Evolutionary conservation across 2,888 invertebrate genomes (phyloP).

Genomic region (Drosophila fungiperda): DNA sequence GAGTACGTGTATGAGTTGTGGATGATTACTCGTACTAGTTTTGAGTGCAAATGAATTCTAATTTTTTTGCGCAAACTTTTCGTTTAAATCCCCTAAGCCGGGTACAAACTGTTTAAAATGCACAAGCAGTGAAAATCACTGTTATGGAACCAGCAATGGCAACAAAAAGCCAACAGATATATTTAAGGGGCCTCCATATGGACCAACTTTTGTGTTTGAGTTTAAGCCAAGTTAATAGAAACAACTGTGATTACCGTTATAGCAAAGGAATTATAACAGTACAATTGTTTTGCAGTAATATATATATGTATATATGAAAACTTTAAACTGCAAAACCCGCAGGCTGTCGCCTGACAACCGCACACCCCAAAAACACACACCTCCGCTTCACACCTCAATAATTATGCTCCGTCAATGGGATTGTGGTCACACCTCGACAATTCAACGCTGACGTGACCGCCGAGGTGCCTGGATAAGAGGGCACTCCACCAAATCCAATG

Average conservation of each 20-base stretch:
- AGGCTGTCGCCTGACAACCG: slow-evolving; percentile 6
- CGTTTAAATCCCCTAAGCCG: slow-evolving; percentile 33
- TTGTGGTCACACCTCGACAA: slow-evolving; percentile 55
- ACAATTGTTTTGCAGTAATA: slow-evolving; percentile 2
- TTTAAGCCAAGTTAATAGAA: slow-evolving; percentile 9
- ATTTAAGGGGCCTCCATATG: slow-evolving; percentile 7
- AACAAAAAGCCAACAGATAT: slow-evolving; percentile 17
- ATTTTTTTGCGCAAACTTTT: slow-evolving; percentile 72
- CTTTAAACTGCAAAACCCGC: slow-evolving; percentile 3
- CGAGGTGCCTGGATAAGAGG: neutral
- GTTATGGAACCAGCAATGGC: slow-evolving; percentile 11
- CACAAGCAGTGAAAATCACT: slow-evolving; percentile 34
- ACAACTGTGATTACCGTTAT: slow-evolving; percentile 4
- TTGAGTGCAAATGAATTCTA: slow-evolving; percentile 75
- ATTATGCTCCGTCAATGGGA: slow-evolving; percentile 59
- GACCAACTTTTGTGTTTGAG: slow-evolving; percentile 13
- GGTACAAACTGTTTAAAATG: slow-evolving; percentile 17
- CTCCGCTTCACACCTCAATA: slow-evolving; percentile 46
- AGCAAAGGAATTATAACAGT: slow-evolving; percentile 5
- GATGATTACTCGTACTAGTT: slow-evolving; percentile 28
- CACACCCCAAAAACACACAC: slow-evolving; percentile 17
- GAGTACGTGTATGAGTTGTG: slow-evolving; percentile 12
- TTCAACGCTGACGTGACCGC: slow-evolving; percentile 9
- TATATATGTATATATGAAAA: neutral
- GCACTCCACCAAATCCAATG: slow-evolving; percentile 8